Conservation (phyloP, 1,140 invertebrate species). For the Andrena cerasifolii region DNA sequence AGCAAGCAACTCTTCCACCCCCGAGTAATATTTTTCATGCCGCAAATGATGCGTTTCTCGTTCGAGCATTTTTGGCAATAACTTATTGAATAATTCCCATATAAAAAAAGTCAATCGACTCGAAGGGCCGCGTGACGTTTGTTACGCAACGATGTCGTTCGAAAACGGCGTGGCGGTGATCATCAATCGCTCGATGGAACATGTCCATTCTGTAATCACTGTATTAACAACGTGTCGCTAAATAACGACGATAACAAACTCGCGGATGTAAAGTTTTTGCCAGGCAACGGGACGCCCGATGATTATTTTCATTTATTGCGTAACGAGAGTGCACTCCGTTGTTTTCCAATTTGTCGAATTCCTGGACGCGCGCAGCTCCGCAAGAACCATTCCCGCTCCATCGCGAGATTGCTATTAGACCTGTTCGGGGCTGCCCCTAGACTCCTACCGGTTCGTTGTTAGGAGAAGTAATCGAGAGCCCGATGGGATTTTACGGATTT, state of each 20-base stretch:
- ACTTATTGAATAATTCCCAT: too few relatives aligned
- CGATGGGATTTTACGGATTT: too few relatives aligned
- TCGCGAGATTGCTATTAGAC: background rate
- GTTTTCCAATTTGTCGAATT: background rate
- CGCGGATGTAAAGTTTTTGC: background rate
- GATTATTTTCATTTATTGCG: constrained; percentile 9
- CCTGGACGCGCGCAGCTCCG: background rate
- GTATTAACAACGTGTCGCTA: background rate
- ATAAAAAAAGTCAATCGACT: too few relatives aligned
- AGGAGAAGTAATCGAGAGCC: background rate
- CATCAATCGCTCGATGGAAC: constrained; percentile 22
- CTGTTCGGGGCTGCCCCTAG: background rate
- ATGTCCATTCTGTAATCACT: constrained; percentile 10
- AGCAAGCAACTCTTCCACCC: too few relatives aligned
- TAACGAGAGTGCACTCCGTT: constrained; percentile 10
- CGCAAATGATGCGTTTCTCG: too few relatives aligned
- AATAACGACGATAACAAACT: constrained; percentile 42
- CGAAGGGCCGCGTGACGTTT: too few relatives aligned
- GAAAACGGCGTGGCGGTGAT: background rate
- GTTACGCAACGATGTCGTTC: background rate
- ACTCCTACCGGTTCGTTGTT: background rate
- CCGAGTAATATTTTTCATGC: too few relatives aligned
- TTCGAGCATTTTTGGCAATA: too few relatives aligned
- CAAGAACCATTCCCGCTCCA: background rate
- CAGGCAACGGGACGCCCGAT: background rate